phyloP scores from a whole-genome alignment of 1,140 invertebrate species.

The Melitaea cinxia region DNA sequence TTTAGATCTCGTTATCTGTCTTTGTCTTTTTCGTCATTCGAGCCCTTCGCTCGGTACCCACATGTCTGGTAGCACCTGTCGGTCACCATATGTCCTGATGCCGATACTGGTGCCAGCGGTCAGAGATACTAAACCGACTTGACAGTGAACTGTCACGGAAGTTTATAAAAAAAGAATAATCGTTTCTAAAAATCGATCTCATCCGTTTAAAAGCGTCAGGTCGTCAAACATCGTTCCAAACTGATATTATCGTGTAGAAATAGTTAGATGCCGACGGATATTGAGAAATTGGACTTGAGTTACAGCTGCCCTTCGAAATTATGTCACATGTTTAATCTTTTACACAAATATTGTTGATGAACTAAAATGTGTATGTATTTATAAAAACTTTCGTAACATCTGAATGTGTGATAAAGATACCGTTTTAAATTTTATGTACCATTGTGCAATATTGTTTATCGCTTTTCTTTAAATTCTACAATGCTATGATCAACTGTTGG shows the following conservation, averaged over 20 bases:
- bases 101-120: constrained; percentile 37
- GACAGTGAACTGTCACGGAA: constrained; percentile 55
- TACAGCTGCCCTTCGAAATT: constrained; percentile 34
- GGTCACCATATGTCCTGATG: constrained; percentile 48
- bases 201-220: constrained; percentile 13
- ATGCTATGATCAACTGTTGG: constrained; percentile 41
- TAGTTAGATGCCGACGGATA: constrained; percentile 21
- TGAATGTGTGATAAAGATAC: constrained; percentile 9
- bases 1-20: constrained; percentile 41
- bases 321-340: constrained; percentile 34
- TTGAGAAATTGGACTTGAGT: constrained; percentile 37
- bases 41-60: constrained; percentile 65
- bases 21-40: constrained; percentile 55
- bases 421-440: constrained; percentile 36
- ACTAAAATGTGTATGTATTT: constrained; percentile 52
- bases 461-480: constrained; percentile 52
- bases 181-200: constrained; percentile 30
- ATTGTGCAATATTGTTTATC: constrained; percentile 61
- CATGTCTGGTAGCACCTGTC: constrained; percentile 68
- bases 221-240: constrained; percentile 18
- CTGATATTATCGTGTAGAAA: constrained; percentile 36
- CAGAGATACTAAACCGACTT: constrained; percentile 35
- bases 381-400: constrained; percentile 32
- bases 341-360: constrained; percentile 40
- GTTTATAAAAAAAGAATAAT: constrained; percentile 42